These are phyloP conservation scores for Takifugu flavidus DNA, from an alignment of 2,113 vertebrate species.

Conservation along the genomic window DNA sequence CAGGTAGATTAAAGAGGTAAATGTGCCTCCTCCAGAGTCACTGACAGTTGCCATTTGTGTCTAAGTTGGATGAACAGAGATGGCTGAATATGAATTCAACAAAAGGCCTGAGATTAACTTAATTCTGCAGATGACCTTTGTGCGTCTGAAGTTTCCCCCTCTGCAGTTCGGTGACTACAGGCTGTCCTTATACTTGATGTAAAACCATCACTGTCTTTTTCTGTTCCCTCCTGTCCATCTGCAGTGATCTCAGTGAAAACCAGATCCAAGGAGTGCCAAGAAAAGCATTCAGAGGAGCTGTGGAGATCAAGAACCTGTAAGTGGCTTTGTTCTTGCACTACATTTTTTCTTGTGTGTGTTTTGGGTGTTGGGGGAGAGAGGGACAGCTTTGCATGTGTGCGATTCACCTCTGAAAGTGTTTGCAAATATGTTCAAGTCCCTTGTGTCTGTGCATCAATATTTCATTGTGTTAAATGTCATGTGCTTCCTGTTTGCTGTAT, in stretches of 20 bases:
- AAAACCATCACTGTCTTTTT: constrained; percentile 18
- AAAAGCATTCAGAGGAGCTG: constrained; percentile 95
- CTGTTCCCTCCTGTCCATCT: not conserved
- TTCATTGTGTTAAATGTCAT: constrained; percentile 75
- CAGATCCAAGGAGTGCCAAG: constrained; percentile 97
- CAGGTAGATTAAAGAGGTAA: constrained; percentile 29
- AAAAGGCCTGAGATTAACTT: constrained; percentile 27
- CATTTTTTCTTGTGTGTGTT: constrained; percentile 9
- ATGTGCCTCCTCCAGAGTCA: constrained; percentile 25
- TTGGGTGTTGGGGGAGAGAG: constrained; percentile 1
- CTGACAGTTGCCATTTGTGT: constrained; percentile 24
- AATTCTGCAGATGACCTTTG: constrained; percentile 31
- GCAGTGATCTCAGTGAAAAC: constrained; percentile 96
- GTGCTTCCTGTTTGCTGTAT: constrained; percentile 61
- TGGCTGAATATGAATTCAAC: constrained; percentile 30
- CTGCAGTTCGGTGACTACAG: constrained; percentile 25
- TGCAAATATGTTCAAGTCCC: constrained; percentile 46
- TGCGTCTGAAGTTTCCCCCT: too few species aligned
- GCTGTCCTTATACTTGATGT: not conserved
- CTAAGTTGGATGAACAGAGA: constrained; percentile 34
- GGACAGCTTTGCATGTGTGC: constrained; percentile 2
- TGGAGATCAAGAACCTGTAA: constrained; percentile 99
- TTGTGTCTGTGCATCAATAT: constrained; percentile 66
- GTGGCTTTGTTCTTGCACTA: constrained; percentile 61
- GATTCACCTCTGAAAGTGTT: constrained; percentile 9